These are phyloP conservation scores for Norana najaformis DNA, from an alignment of 2,888 invertebrate genomes.

Conservation along the genomic window DNA sequence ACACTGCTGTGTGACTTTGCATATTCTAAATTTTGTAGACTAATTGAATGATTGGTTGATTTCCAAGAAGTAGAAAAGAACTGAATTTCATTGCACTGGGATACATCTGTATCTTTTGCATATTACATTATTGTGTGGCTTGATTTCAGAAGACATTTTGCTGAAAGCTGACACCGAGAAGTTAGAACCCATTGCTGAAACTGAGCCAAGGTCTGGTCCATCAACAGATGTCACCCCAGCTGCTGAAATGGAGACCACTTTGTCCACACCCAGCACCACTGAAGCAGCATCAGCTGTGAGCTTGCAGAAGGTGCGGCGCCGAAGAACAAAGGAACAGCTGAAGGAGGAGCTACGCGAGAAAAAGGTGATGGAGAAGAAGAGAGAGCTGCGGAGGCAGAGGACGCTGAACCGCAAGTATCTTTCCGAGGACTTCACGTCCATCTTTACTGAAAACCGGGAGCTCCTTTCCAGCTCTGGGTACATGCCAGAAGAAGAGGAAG, in stretches of 20 bases:
- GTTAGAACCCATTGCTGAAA: neutral
- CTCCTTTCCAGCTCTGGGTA: neutral
- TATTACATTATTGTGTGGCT: neutral
- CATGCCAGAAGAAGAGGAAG: neutral
- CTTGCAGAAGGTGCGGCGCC: neutral
- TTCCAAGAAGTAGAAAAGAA: neutral
- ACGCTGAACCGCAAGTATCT: conserved; percentile 60
- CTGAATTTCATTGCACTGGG: neutral
- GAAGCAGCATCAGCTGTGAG: neutral
- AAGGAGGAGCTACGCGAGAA: conserved; percentile 58
- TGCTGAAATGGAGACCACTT: neutral
- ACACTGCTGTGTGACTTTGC: neutral
- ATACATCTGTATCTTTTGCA: neutral
- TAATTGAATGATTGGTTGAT: neutral
- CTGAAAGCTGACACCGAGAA: neutral
- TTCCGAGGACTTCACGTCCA: conserved; percentile 61
- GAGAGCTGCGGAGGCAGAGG: conserved; percentile 57
- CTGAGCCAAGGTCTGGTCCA: neutral
- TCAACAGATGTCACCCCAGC: neutral
- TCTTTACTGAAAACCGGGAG: conserved; percentile 48
- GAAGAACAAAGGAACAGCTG: conserved; percentile 53
- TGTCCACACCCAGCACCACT: neutral
- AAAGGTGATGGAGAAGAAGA: conserved; percentile 54
- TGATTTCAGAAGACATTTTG: conserved; percentile 20
- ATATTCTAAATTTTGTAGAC: neutral